Conservation (phyloP, 2,113 vertebrate species). For the Aegypius monachus region DNA sequence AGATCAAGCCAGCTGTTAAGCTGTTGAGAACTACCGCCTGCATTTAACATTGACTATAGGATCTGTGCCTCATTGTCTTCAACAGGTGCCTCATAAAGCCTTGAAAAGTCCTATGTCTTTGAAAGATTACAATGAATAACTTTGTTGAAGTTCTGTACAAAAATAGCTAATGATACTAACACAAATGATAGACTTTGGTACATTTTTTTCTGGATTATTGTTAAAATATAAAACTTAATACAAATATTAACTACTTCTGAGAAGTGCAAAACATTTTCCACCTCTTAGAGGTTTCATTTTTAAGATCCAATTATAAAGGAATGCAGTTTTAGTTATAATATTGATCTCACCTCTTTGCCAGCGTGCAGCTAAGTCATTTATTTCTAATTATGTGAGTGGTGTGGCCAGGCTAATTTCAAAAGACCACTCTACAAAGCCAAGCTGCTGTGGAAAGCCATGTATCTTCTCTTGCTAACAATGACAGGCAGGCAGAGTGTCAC, state of each 20-base stretch:
- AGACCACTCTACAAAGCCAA: background rate
- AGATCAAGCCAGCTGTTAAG: background rate
- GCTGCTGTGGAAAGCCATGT: background rate
- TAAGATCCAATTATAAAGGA: slow-evolving; percentile 60
- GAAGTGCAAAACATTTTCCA: background rate
- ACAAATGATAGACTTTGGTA: background rate
- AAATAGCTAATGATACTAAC: background rate
- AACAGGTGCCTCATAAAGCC: background rate
- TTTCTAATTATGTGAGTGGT: slow-evolving; percentile 53
- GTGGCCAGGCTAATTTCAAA: slow-evolving; percentile 29
- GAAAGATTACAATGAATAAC: background rate
- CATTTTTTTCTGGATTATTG: slow-evolving; percentile 31
- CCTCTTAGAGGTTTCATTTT: slow-evolving; percentile 43
- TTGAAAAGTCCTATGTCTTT: background rate
- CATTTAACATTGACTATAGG: background rate
- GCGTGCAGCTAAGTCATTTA: slow-evolving; percentile 63
- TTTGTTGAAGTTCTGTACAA: background rate
- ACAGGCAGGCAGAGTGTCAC: background rate
- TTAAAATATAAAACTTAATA: slow-evolving; percentile 54
- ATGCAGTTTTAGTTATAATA: slow-evolving; percentile 63
- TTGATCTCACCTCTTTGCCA: slow-evolving; percentile 49
- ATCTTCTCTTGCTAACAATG: background rate
- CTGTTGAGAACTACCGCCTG: background rate
- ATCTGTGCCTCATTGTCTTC: background rate
- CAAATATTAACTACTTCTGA: slow-evolving; percentile 44